A percentile compares a stretch with the other conserved stretches of the same genome.
Evolutionary conservation across 2,797 vertebrate genomes (phyloP).

Genomic region (Melopsittacus undulatus): DNA sequence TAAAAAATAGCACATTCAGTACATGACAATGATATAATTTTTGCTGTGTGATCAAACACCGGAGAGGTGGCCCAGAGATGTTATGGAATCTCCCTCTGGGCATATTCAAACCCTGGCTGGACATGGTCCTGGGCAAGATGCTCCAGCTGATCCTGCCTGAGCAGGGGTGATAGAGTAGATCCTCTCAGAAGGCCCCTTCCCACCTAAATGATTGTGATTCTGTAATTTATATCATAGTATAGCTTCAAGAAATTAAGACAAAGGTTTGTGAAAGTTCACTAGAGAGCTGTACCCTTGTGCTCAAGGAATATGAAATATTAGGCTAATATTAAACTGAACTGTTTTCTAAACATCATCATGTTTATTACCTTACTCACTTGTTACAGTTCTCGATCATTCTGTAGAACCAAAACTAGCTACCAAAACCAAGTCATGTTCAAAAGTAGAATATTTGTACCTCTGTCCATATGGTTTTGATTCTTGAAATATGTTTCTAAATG

Average conservation of each 20-base stretch:
- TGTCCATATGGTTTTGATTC: not conserved
- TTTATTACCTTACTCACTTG: not conserved
- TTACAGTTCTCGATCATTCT: not conserved
- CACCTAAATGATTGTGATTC: not conserved
- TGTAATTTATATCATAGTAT: not conserved
- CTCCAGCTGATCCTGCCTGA: not conserved
- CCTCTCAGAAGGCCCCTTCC: not conserved
- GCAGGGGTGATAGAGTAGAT: not conserved
- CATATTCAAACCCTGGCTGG: not conserved
- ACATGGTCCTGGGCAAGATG: not conserved
- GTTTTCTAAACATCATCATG: not conserved
- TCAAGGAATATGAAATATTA: not conserved
- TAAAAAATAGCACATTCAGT: fast-evolving
- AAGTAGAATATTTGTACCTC: not conserved
- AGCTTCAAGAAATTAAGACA: not conserved
- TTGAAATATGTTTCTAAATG: not conserved
- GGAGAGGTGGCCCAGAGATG: not conserved
- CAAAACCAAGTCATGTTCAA: not conserved
- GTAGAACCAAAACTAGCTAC: not conserved
- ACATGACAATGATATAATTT: not conserved
- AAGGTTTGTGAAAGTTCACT: not conserved
- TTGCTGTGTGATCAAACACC: not conserved
- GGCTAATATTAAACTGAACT: not conserved
- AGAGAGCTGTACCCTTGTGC: not conserved
- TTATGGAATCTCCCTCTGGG: not conserved